These are phyloP conservation scores for Pterostichus madidus DNA, from an alignment of 2,888 invertebrate species.

Conservation along the genomic window DNA sequence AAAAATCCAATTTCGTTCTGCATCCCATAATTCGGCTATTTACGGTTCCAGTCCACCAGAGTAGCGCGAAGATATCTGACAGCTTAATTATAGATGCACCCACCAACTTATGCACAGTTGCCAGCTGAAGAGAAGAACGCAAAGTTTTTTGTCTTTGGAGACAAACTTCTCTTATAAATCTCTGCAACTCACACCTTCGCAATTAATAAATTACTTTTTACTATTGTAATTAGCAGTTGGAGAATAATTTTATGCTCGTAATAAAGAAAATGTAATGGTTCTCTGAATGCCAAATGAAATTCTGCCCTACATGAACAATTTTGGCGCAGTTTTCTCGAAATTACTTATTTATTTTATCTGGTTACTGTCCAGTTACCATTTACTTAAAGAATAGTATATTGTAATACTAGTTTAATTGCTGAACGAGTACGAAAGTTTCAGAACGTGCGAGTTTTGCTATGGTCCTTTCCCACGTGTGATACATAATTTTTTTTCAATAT, in stretches of 20 bases:
- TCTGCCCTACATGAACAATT: neutral
- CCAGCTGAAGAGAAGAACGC: neutral
- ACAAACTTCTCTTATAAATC: constrained; percentile 58
- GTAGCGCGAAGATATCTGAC: constrained; percentile 35
- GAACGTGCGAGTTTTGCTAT: no score
- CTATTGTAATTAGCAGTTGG: constrained; percentile 56
- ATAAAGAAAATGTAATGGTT: constrained; percentile 28
- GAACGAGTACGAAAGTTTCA: no score
- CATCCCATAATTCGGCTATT: constrained; percentile 60
- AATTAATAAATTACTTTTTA: constrained; percentile 57
- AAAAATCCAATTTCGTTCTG: constrained; percentile 63
- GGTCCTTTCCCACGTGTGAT: no score
- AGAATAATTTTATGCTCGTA: constrained; percentile 32
- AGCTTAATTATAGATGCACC: constrained; percentile 65
- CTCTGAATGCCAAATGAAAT: constrained; percentile 36
- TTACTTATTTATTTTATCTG: constrained; percentile 9
- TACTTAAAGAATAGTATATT: no score
- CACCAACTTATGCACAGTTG: constrained; percentile 32
- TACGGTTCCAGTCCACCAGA: constrained; percentile 11
- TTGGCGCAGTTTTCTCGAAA: constrained; percentile 25
- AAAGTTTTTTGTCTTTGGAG: neutral
- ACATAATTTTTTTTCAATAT: no score
- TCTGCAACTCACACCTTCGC: constrained; percentile 48
- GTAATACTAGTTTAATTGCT: no score
- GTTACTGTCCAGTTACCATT: no score